A percentile compares a stretch with the other conserved stretches of the same genome.
phyloP scores from a whole-genome alignment of 2,113 vertebrate species.

The Tinamus guttatus region DNA sequence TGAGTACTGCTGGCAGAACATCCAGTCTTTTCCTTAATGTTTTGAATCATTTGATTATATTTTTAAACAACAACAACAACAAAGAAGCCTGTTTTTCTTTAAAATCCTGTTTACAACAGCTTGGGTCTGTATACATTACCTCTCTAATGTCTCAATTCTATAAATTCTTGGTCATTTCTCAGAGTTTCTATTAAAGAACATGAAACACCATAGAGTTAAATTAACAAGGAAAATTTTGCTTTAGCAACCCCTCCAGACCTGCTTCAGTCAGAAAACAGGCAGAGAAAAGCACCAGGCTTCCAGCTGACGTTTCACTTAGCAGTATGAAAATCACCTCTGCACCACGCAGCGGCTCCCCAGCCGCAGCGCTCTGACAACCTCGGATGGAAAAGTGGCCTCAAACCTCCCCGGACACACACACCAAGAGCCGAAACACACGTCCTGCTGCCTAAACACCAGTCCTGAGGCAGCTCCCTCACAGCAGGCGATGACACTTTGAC shows the following conservation, averaged over 20 bases:
- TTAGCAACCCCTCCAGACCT: not conserved
- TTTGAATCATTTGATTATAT: not conserved
- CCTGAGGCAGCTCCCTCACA: not conserved
- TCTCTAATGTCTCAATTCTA: not conserved
- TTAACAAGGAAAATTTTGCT: not conserved
- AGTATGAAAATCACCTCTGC: not conserved
- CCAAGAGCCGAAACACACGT: not conserved
- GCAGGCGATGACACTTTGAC: rapidly evolving
- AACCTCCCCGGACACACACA: not conserved
- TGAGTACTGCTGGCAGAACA: not conserved
- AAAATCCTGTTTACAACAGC: not conserved
- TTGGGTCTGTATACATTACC: not conserved
- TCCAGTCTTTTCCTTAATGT: not conserved
- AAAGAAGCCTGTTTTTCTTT: not conserved
- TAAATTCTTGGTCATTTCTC: not conserved
- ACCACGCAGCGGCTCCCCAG: not conserved
- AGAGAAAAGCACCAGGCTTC: not conserved
- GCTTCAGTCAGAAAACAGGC: not conserved
- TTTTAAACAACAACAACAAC: not conserved
- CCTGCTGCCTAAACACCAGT: not conserved
- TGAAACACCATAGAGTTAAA: not conserved
- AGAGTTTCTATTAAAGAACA: not conserved
- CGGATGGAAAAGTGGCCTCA: not conserved
- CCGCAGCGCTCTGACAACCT: not conserved
- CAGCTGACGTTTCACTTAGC: not conserved